Evolutionary conservation across 2,888 invertebrate genomes (phyloP).

Genomic region (Hyles lineata): DNA sequence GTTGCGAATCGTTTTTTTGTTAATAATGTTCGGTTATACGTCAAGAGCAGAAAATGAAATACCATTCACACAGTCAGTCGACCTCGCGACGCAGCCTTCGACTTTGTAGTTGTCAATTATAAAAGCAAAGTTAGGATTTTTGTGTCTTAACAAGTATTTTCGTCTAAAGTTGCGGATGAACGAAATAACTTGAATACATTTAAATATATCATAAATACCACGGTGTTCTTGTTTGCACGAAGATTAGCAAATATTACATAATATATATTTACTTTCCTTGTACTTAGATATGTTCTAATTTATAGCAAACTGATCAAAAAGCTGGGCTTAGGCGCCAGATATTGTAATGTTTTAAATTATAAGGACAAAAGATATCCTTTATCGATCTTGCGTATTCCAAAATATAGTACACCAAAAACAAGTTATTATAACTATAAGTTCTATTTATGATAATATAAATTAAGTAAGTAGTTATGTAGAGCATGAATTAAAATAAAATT

Average conservation of each 20-base stretch:
- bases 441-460: background rate
- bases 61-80: slow-evolving; percentile 66
- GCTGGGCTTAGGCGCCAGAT: no score
- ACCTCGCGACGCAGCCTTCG: slow-evolving; percentile 74
- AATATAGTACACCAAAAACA: no score
- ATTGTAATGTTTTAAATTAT: no score
- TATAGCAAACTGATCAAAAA: no score
- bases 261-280: no score
- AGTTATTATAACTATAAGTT: background rate
- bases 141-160: background rate
- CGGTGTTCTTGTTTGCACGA: no score
- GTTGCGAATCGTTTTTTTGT: background rate
- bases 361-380: no score
- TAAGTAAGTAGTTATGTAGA: background rate
- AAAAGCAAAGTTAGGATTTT: slow-evolving; percentile 27
- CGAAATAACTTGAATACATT: background rate
- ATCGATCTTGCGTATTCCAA: no score
- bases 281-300: no score
- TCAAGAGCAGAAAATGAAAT: slow-evolving; percentile 46
- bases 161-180: background rate
- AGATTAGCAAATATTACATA: no score
- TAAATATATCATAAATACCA: background rate
- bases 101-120: slow-evolving; percentile 35
- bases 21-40: slow-evolving; percentile 19
- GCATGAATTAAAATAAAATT: background rate